Evolutionary conservation across 2,113 vertebrate species (phyloP), one percentile per base, ranked within the genome.

Genomic region (Falco punctatus): DNA sequence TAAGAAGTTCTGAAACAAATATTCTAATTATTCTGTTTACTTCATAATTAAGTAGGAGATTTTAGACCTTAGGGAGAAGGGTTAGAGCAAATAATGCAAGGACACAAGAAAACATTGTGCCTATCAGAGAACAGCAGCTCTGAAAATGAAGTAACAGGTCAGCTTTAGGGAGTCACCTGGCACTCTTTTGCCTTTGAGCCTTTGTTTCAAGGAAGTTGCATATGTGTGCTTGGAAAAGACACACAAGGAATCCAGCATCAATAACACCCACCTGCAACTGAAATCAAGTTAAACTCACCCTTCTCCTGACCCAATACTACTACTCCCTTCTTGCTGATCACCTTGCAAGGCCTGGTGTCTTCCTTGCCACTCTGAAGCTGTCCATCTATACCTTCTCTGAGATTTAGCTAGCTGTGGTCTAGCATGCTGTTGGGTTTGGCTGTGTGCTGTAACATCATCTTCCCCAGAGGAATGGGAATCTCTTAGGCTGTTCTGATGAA

Each of bases 401-500:
- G 19, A 27, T 32, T 26, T 65, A 35, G 21, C 4, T 12, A 10
- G 55, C 11, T 1, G 5, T 4, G 4, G 15, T 49, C 52, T 67
- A 23, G 4, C 21, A 65, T 0, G 10, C 46, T 46, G 27, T 33
- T 54, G 88, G 35, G 12, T 81, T 57, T 54, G 83, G 35, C 61
- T 71, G 20, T 20, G 49, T 58, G 35, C 4, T 49, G 3, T 17
- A 71, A 8, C 9, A 7, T 13, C 4, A 13, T 46, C 86, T 62
- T 86, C 64, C 21, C 22, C n/a, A 55, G 9, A 16, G 20, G 10
- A 21, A 17, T 0, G 0, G 22, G 14, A 46, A 40, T 24, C 4
- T 67, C 44, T 67, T 24, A 5, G 4, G 15, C 8, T 46, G 5
- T 17, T 23, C 35, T 1, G 2, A 4, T 32, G 35, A 79, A 54